Base-by-base conservation (phyloP, 1,140 invertebrate species). In the Drosophila sucinea region DNA sequence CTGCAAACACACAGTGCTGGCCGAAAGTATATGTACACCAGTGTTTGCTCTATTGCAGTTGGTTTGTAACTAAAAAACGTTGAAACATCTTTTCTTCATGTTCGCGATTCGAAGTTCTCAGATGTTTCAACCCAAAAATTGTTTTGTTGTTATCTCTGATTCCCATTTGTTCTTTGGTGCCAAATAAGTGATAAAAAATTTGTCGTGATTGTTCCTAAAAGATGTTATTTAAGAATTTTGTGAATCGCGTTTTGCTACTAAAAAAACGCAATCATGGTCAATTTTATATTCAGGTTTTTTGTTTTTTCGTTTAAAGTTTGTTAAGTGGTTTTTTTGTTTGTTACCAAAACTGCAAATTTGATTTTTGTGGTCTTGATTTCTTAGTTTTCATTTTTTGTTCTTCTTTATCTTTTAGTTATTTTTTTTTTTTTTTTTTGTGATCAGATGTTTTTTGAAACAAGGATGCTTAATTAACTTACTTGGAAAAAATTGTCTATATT, bases 181-280 rank as follows among this genome's bases (percentile, higher is more conserved):
- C 85, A 91, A 91, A 91, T 91, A 91, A 91, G 90, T 91, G 90
- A 91, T 91, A 91, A 91, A 91, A 91, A 90, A 80, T 73, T 73
- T 70, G 72, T 65, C 77, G 85, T 67, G 73, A 66, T 74, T 30
- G 8, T 32, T 72, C 72, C 67, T 73, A 73, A 80, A 90, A 77
- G 71, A 73, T 81, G 72, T 71, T 73, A 32, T 67, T 67, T 77
- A 41, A 54, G 30, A 90, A 90, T 90, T 90, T 90, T 79, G 83
- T 80, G 67, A 89, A 89, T 89, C 84, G 84, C 84, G 84, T 87
- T 89, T 81, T 51, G 84, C 84, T 89, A 89, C 84, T 89, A 89
- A 89, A 89, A 89, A 89, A 89, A 89, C 84, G 84, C 84, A 89
- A 89, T 89, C 60, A 65, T 79, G 78, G 67, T 79, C 71, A 76